These are phyloP conservation scores for Tetanocera ferruginea DNA, from an alignment of 2,888 invertebrate species.

Conservation along the genomic window DNA sequence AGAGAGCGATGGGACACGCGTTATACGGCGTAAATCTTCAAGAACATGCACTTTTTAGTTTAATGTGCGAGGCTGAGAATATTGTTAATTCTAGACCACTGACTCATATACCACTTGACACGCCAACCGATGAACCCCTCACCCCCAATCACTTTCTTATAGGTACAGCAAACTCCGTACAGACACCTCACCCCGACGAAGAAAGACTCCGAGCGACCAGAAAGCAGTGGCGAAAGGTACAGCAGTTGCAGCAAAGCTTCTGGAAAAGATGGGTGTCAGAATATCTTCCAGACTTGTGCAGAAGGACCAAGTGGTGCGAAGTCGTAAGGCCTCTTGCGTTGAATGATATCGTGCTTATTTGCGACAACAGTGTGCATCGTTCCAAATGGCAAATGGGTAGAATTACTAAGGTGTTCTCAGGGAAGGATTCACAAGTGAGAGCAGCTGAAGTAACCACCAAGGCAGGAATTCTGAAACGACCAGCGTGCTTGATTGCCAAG, in stretches of 20 bases:
- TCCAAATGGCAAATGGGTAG: conserved; percentile 42
- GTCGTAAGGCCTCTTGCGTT: conserved; percentile 34
- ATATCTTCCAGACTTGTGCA: conserved; percentile 11
- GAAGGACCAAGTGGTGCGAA: conserved; percentile 38
- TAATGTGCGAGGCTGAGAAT: no score
- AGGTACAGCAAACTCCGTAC: conserved; percentile 27
- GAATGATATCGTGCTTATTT: no score
- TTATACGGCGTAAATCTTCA: conserved; percentile 32
- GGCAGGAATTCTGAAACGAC: conserved; percentile 48
- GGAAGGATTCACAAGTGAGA: conserved; percentile 50
- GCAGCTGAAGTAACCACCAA: conserved; percentile 50
- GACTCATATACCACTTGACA: conserved; percentile 33
- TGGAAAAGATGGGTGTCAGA: conserved; percentile 6
- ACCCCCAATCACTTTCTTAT: conserved; percentile 41
- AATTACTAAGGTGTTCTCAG: conserved; percentile 47
- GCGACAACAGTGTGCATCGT: background rate
- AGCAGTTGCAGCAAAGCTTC: conserved; percentile 3
- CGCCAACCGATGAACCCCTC: conserved; percentile 31
- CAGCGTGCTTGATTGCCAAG: conserved; percentile 54
- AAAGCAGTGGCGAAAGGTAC: background rate
- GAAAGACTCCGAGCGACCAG: background rate
- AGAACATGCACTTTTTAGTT: conserved; percentile 33
- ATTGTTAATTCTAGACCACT: conserved; percentile 35
- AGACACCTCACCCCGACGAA: no score
- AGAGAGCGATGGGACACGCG: conserved; percentile 19